These are phyloP conservation scores for Acanthurus tractus DNA, from an alignment of 2,797 vertebrate genomes.

Conservation along the genomic window DNA sequence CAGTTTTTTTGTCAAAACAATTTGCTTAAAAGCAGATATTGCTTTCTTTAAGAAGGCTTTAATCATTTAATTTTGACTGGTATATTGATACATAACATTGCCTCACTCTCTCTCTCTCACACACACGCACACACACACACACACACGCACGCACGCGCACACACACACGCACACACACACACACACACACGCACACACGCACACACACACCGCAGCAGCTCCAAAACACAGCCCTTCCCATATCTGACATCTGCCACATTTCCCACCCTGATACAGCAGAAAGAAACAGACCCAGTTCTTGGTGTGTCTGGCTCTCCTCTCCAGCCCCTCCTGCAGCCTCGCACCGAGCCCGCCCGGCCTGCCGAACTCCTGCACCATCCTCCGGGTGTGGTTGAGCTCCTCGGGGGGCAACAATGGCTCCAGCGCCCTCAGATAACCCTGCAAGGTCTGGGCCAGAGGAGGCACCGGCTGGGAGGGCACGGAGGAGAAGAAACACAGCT, in stretches of 20 bases:
- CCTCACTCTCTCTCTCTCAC: no score
- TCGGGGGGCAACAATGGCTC: constrained; percentile 87
- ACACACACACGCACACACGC: no score
- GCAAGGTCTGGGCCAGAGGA: constrained; percentile 84
- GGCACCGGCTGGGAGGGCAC: constrained; percentile 88
- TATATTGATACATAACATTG: neutral
- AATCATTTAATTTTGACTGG: neutral
- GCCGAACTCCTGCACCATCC: constrained; percentile 84
- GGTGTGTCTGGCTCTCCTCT: constrained; percentile 79
- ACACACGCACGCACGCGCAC: no score
- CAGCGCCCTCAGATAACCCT: constrained; percentile 85
- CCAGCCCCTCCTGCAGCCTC: constrained; percentile 83
- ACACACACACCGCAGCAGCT: neutral
- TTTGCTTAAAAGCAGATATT: neutral
- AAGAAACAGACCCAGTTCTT: constrained; percentile 88
- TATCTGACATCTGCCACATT: constrained; percentile 22
- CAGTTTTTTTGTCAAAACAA: no score
- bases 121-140: no score
- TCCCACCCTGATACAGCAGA: constrained; percentile 43
- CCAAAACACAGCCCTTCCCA: neutral
- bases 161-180: no score
- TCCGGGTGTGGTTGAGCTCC: constrained; percentile 86
- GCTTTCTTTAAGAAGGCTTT: neutral
- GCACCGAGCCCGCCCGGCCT: constrained; percentile 80
- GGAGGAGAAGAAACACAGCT: constrained; percentile 64